A percentile compares a stretch with the other conserved stretches of the same genome.
phyloP scores from a whole-genome alignment of 2,113 vertebrate species.

The Tachycineta bicolor region DNA sequence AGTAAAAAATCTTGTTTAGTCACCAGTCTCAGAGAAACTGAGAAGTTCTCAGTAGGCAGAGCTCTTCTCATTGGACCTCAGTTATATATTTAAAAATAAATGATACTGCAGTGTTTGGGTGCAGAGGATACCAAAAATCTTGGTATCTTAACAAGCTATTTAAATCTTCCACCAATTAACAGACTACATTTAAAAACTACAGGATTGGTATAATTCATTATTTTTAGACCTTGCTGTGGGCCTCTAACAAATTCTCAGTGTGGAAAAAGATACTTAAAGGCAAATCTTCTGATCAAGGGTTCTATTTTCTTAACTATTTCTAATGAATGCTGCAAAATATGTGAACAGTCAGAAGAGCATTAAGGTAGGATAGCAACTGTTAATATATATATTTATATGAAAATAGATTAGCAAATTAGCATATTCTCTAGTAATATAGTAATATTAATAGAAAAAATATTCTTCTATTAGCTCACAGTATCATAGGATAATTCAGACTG shows the following conservation, averaged over 20 bases:
- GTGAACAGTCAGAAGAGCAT: not conserved
- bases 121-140: not conserved
- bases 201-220: not conserved
- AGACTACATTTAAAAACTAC: not conserved
- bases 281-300: not conserved
- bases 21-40: not conserved
- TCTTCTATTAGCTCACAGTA: not conserved
- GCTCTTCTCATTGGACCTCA: not conserved
- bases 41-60: not conserved
- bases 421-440: not conserved
- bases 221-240: not conserved
- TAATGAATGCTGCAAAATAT: not conserved
- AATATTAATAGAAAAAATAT: not conserved
- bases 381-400: not conserved
- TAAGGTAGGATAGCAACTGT: not conserved
- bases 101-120: not conserved
- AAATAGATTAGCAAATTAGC: not conserved
- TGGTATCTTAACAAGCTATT: not conserved
- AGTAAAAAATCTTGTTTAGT: not conserved
- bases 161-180: not conserved
- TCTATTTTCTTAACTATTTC: not conserved
- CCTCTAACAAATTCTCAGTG: not conserved
- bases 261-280: not conserved
- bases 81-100: slow-evolving; percentile 11
- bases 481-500: not conserved